phyloP scores from a whole-genome alignment of 2,888 invertebrate species.

The Lasioglossum vierecki region DNA sequence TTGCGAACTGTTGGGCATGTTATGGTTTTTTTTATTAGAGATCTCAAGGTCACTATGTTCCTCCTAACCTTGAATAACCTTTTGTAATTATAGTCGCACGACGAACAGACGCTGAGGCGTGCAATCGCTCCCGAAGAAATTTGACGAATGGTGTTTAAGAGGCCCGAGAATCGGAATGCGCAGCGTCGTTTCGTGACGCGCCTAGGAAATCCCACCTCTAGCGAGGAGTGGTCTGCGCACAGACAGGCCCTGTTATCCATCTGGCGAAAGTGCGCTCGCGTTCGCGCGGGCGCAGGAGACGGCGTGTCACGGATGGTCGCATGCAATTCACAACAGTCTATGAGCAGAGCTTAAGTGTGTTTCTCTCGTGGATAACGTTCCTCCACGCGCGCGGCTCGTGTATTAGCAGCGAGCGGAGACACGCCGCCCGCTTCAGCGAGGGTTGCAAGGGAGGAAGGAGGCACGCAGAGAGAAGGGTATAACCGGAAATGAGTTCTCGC shows the following conservation, averaged over 20 bases:
- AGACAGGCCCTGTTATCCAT: background rate
- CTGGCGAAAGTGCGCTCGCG: background rate
- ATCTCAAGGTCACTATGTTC: no score
- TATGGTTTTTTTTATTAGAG: no score
- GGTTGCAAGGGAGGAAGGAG: background rate
- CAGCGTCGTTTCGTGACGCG: no score
- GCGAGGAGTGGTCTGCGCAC: background rate
- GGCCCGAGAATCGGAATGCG: background rate
- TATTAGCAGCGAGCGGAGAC: constrained; percentile 38
- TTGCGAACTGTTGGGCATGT: no score
- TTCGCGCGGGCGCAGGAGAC: constrained; percentile 21
- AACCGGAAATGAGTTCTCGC: constrained; percentile 81
- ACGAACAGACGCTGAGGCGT: no score
- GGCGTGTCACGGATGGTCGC: constrained; percentile 56
- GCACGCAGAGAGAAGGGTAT: constrained; percentile 47
- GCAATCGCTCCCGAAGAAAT: background rate
- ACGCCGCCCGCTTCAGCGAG: background rate
- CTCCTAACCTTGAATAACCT: background rate
- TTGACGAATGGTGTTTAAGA: background rate
- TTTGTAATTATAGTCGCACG: background rate
- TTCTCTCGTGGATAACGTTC: constrained; percentile 36
- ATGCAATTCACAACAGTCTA: constrained; percentile 57
- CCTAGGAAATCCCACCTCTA: background rate
- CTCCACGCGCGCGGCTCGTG: constrained; percentile 30
- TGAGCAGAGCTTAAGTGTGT: constrained; percentile 49